Base-by-base conservation (phyloP, 2,113 vertebrate genomes). In the Lontra canadensis region DNA sequence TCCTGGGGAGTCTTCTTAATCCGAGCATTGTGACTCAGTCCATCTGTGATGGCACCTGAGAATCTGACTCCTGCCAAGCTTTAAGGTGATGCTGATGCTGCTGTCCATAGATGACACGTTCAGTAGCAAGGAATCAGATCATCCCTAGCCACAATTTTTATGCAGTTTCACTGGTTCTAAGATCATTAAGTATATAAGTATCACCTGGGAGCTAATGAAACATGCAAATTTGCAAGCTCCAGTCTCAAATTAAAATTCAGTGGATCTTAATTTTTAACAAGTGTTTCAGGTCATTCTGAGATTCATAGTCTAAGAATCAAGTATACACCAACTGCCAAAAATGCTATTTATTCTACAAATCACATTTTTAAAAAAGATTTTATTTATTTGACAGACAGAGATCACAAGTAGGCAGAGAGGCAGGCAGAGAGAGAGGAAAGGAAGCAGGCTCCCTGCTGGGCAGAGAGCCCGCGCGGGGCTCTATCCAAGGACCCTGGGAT, bases 231-330 rank as follows among this genome's bases (percentile, higher is more conserved):
- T 79, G 34, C 69, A 92, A 86, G 65, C 52, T 95, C 44, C 11
- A 14, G 18, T 69, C 82, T 95, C 55, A 71, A 76, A 76, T 83
- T 93, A 95, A 95, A 90, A 74, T 73, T 85, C 65, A 44, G 9
- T 7, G 12, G 31, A 71, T 86, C 15, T 94, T 69, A 80, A 34
- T 59, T 89, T 88, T 85, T 90, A 93, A 81, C 15, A 78, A 90
- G 34, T 39, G 6, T 83, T 29, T 31, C 65, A 47, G 94, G 18
- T 69, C 57, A 82, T 55, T 81, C 61, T 59, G 39, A 61, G 29
- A 95, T 42, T 90, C 55, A n/a, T 11, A 52, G 55, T 42, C 71
- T 76, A 65, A 85, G 47, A 23, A 76, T 39, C 42, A 95, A 67
- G 76, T 36, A 36, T 17, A 81, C 11, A 17, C 23, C 65, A 65